Percentiles rank a stretch among this genome's conserved stretches.
Conservation (phyloP, 1,140 invertebrate species). For the Subanguina moxae region DNA sequence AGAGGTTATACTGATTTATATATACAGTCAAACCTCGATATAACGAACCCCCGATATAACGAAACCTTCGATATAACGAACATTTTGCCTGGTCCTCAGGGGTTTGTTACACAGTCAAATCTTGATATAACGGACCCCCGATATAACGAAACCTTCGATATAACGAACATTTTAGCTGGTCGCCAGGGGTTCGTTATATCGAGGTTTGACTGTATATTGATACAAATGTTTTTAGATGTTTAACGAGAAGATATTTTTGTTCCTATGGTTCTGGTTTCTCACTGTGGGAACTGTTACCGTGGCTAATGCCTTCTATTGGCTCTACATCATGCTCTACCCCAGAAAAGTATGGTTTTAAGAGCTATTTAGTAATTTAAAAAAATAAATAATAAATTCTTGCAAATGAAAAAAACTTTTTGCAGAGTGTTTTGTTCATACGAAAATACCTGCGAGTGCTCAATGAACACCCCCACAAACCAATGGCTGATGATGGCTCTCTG, state of each 20-base stretch:
- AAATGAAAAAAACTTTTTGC: constrained; percentile 16
- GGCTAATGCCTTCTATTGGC: constrained; percentile 56
- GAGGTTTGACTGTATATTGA: not conserved
- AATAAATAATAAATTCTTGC: too few species aligned
- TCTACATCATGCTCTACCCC: constrained; percentile 58
- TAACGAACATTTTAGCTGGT: too few species aligned
- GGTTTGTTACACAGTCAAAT: too few species aligned
- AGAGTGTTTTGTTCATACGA: constrained; percentile 56
- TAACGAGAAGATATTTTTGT: constrained; percentile 59
- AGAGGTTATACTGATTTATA: too few species aligned
- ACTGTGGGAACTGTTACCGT: constrained; percentile 55
- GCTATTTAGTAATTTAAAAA: too few species aligned
- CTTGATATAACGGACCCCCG: too few species aligned
- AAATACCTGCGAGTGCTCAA: constrained; percentile 58
- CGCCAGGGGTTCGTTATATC: too few species aligned
- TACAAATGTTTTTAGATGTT: constrained; percentile 44
- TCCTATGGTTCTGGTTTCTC: constrained; percentile 59
- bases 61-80: too few species aligned
- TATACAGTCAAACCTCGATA: too few species aligned
- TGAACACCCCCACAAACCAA: constrained; percentile 56
- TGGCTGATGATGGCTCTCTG: constrained; percentile 56
- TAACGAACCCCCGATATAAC: too few species aligned
- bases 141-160: too few species aligned
- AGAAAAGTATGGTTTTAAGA: constrained; percentile 44
- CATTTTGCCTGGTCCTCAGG: too few species aligned